Evolutionary conservation across 1,140 invertebrate species (phyloP).

Genomic region (Papilio glaucus): DNA sequence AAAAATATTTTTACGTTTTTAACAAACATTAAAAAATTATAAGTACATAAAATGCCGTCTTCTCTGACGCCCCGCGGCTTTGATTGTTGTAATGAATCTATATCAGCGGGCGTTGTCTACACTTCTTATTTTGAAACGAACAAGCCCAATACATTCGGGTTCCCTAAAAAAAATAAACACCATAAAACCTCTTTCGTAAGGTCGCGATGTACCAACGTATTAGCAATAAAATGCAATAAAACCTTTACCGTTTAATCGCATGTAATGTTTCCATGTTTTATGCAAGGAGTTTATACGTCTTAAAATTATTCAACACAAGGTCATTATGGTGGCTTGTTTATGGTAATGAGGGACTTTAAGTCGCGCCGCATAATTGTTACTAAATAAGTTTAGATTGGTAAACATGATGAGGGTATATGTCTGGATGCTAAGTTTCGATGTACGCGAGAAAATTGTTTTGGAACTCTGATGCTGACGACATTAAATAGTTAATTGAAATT

Average conservation of each 20-base stretch:
- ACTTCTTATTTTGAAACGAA: conserved; percentile 28
- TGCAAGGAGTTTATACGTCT: conserved; percentile 26
- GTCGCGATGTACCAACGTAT: conserved; percentile 24
- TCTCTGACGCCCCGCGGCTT: not conserved
- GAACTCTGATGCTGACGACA: not conserved
- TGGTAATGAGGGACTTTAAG: conserved; percentile 23
- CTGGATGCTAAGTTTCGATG: not conserved
- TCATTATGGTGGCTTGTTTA: conserved; percentile 32
- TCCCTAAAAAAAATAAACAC: not conserved
- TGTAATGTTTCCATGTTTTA: conserved; percentile 32
- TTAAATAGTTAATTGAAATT: not conserved
- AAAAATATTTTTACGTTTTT: not conserved
- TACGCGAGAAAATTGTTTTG: conserved; percentile 7
- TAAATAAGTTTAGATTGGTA: conserved; percentile 21
- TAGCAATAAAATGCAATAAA: conserved; percentile 29
- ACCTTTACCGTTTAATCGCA: conserved; percentile 27
- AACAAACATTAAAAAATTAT: not conserved
- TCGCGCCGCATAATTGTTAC: conserved; percentile 23
- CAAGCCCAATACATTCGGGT: conserved; percentile 1
- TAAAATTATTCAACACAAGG: conserved; percentile 29
- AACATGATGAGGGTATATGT: not conserved
- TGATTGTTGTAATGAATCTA: conserved; percentile 36
- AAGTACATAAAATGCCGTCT: conserved; percentile 14
- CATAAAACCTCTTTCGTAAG: conserved; percentile 14
- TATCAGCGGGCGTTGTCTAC: conserved; percentile 30